Percentiles rank a stretch among this genome's conserved stretches.
Conservation (phyloP, 2,888 invertebrate species). For the Agrochola litura region DNA sequence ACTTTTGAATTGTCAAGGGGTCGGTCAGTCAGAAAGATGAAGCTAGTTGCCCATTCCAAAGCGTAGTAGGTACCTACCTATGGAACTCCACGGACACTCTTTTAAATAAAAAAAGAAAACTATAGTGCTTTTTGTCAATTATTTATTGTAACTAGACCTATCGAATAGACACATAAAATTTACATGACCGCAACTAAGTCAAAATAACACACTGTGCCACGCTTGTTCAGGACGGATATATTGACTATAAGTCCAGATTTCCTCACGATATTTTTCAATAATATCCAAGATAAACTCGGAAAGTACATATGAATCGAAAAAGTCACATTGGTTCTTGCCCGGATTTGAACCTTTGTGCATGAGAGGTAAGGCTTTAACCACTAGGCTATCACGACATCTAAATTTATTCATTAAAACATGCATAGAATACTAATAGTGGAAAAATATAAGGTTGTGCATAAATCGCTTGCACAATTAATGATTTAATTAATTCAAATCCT, state of each 20-base stretch:
- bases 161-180: no score
- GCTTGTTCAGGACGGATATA: background rate
- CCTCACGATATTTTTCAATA: background rate
- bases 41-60: no score
- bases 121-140: no score
- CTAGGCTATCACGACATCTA: background rate
- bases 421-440: conserved; percentile 14
- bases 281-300: background rate
- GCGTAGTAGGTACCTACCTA: no score
- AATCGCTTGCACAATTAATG: background rate
- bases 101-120: no score
- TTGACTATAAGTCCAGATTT: background rate
- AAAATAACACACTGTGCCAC: no score
- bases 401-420: background rate
- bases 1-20: no score
- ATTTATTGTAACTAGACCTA: no score
- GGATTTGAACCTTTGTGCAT: background rate
- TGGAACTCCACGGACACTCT: no score
- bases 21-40: no score
- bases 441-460: conserved; percentile 1
- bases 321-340: background rate
- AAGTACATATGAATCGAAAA: background rate
- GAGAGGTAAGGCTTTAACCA: background rate
- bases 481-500: conserved; percentile 17
- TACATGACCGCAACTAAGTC: no score